Percentiles rank a stretch among this genome's conserved stretches.
phyloP scores from a whole-genome alignment of 2,797 vertebrate genomes.

The Hipposideros larvatus region DNA sequence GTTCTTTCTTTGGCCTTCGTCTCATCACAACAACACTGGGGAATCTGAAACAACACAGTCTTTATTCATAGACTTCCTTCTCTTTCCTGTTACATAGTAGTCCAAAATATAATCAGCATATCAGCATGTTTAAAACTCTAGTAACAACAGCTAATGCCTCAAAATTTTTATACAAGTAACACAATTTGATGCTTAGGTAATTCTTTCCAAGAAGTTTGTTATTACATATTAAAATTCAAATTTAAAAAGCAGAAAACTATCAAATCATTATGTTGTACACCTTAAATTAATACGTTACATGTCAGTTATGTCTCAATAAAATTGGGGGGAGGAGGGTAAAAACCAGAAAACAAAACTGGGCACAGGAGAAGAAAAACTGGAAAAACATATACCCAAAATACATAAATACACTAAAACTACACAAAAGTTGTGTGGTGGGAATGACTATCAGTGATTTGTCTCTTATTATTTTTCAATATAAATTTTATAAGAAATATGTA shows the following conservation, averaged over 20 bases:
- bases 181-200: background rate
- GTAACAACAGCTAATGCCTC: background rate
- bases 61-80: background rate
- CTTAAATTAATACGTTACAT: background rate
- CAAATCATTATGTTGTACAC: background rate
- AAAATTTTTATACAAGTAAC: background rate
- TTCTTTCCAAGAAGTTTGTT: conserved; percentile 3
- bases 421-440: background rate
- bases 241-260: background rate
- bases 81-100: background rate
- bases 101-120: background rate
- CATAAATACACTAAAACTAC: background rate
- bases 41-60: background rate
- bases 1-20: background rate
- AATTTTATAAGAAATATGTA: background rate
- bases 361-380: background rate
- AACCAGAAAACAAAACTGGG: background rate
- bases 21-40: background rate
- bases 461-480: background rate
- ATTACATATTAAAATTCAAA: conserved; percentile 13
- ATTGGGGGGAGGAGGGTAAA: background rate
- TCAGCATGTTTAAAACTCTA: background rate
- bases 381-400: background rate
- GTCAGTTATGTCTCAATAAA: background rate
- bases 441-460: background rate